Evolutionary conservation across 2,797 vertebrate genomes (phyloP), one percentile per base, ranked within the genome.

Genomic region (Clarias pachynema): DNA sequence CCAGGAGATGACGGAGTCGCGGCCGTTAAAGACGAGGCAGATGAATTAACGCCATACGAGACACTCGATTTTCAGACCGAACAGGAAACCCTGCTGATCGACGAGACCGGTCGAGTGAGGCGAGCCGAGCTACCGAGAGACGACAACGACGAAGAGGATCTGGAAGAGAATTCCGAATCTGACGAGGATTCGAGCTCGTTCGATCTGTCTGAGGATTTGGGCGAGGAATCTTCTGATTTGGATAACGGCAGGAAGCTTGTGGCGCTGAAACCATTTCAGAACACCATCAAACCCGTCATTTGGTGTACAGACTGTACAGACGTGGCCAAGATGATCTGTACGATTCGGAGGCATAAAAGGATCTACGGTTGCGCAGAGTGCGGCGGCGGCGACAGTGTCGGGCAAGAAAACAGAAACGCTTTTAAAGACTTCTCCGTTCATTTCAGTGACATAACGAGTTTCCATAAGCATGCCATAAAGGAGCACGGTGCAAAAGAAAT

Each of bases 351-450:
- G 24, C 84, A 85, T 49, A 63, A 59, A 44, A 74, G 80, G 84
- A 81, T 85, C 79, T 85, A 57, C 6, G 84, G 84, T 24, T 85
- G 84, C 18, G 10, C 31, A 0, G 79, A 75, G 40, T 85, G 84
- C 1, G 84, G 69, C 16, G 15, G 44, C 1, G 15, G 37, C 0
- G 57, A 31, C 3, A 37, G 37, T 37, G 16, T 0, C 1, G 31
- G 9, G 10, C 34, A 49, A 8, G 56, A n/a, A 44, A 34, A 5
- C n/a, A 22, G 24, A 44, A 44, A 10, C 59, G 24, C 57, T 3
- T 74, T 79, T n/a, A 66, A 53, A 53, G n/a, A 72, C 68, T 85
- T 85, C 84, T 81, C 70, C 3, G 60, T 85, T 68, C 34, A 85
- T 74, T 85, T 85, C 15, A n/a, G 44, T 18, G 22, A 81, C 69